Evolutionary conservation across 2,797 vertebrate species (phyloP), one percentile per base, ranked within the genome.

Genomic region (Epinephelus malabaricus): DNA sequence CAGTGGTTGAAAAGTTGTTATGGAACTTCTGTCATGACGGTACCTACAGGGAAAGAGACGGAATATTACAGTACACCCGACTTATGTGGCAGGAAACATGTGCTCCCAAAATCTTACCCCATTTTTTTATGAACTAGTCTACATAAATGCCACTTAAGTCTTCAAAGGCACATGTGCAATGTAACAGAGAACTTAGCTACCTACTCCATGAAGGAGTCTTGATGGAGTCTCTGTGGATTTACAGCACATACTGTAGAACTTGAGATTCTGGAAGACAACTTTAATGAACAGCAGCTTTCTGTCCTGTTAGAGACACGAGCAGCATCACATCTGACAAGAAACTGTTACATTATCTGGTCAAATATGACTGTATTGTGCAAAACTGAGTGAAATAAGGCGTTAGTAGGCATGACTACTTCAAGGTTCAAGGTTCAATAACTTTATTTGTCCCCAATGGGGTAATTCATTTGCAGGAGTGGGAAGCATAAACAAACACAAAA

Each of bases 31-130:
- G 12, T 58, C 34, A 56, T 25, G 19, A 30, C 8, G 49, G 8
- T 47, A 63, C 8, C 6, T 56, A 4, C 64, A 65, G 18, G 19
- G 25, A 61, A 6, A 43, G 0, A 72, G n/a, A 23, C 6, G 12
- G 8, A 34, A 34, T 6, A 23, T 25, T 43, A 49, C 12, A 47
- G 17, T 30, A n/a, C 62, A 66, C 10, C 40, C 53, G 34, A 47
- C 55, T 65, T 43, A 46, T 45, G n/a, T 47, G 49, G 45, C 58
- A 62, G 59, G 21, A 73, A 71, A 77, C 69, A 50, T 68, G 69
- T 61, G 75, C 40, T 59, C 14, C 11, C 55, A 74, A 73, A 23
- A 67, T 73, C 51, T 30, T 50, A 4, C 15, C 46, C 12, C 38
- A 30, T 45, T 40, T 53, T 53, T 46, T 50, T 18, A 38, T 23